A percentile compares a stretch with the other conserved stretches of the same genome.
Evolutionary conservation across 2,888 invertebrate species (phyloP).

Genomic region (Augiades crinisus): DNA sequence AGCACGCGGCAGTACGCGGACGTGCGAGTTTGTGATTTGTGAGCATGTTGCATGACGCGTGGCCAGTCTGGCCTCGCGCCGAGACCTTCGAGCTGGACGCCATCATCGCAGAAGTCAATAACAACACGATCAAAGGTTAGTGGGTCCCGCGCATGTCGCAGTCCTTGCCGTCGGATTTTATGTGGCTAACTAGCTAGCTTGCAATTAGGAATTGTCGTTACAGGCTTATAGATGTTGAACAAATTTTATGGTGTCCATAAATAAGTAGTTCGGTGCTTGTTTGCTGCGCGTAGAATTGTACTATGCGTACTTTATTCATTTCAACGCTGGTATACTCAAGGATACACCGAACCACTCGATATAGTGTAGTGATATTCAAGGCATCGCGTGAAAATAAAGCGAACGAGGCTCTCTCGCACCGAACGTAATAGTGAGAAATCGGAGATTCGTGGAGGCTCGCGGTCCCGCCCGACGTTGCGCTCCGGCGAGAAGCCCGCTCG

Average conservation of each 20-base stretch:
- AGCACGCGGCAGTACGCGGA: constrained; percentile 33
- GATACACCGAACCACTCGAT: no score
- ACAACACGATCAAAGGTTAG: constrained; percentile 60
- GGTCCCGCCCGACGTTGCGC: background rate
- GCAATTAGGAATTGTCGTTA: background rate
- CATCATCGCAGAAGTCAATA: constrained; percentile 67
- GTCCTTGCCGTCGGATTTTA: background rate
- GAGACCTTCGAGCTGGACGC: constrained; percentile 63
- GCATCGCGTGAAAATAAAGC: background rate
- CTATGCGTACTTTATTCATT: background rate
- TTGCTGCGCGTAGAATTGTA: background rate
- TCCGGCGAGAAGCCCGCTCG: background rate
- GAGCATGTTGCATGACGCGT: constrained; percentile 67
- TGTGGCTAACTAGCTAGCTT: background rate
- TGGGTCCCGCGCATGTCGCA: constrained; percentile 9
- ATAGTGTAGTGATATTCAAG: background rate
- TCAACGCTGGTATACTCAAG: no score
- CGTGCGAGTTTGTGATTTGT: constrained; percentile 31
- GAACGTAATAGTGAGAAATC: background rate
- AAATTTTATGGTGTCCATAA: background rate
- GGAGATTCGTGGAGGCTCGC: background rate
- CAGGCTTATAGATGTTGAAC: background rate
- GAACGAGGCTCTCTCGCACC: background rate
- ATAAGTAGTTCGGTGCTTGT: background rate
- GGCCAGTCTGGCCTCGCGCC: constrained; percentile 54